Evolutionary conservation across 2,113 vertebrate species (phyloP), one percentile per base, ranked within the genome.

Genomic region (Prochilodus magdalenae): DNA sequence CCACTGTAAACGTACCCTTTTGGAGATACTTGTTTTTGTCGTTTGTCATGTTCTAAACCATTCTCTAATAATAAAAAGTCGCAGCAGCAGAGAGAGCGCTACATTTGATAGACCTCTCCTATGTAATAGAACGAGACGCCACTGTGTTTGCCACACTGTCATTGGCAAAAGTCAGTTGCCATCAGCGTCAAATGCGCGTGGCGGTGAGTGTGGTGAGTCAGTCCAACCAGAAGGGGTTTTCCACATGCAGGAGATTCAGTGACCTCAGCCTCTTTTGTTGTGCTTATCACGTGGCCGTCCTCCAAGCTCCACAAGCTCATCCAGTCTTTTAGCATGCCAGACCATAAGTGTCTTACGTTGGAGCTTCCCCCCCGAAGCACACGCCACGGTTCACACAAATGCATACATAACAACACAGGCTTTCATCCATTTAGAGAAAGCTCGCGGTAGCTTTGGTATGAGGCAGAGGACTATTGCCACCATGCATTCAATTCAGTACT

Each of bases 171-270:
- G 80, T 88, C 73, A 83, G 78, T 73, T 63, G 81, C 77, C 79
- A 88, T 84, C 65, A 87, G 75, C 75, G 79, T 88, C 84, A 85
- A 84, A 4, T 15, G 18, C 73, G 76, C 67, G 47, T 51, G 84
- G 72, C 66, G 51, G 65, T 83, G 27, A 76, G 57, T 74, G 69
- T 53, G 36, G 75, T 86, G 83, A 89, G 65, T 91, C 89, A 89
- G 67, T 86, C 82, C 63, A 86, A 89, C 86, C 88, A 93, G 91
- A 87, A 91, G 89, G 90, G 89, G 73, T 91, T 90, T 92, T 89
- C 87, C 89, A 88, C 83, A 88, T 84, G 84, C 86, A 86, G 86
- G 79, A 77, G 84, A 89, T 83, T 90, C 73, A 65, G 73, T 88
- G 88, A 91, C 91, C 88, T 88, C 89, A 89, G 86, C 73, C 59